Percentiles rank a stretch among this genome's conserved stretches.
These are phyloP conservation scores for Triplophysa siluroides DNA, from an alignment of 2,113 vertebrate genomes.

Conservation along the genomic window DNA sequence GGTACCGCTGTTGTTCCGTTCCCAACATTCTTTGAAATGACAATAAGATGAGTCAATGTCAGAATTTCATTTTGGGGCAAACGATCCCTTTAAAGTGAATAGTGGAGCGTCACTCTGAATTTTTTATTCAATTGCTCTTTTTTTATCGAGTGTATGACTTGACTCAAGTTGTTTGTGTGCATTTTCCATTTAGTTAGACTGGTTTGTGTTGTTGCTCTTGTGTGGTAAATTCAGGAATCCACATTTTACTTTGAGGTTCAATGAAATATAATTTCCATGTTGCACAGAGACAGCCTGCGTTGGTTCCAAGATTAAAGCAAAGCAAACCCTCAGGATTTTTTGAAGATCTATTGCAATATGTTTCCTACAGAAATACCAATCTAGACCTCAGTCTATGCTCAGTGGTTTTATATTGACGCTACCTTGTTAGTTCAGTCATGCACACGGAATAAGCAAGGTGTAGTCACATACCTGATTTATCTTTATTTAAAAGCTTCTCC, in stretches of 20 bases:
- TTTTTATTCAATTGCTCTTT: neutral
- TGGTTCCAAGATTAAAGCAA: constrained; percentile 1
- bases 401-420: neutral
- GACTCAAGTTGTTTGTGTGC: neutral
- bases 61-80: no score
- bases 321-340: constrained; percentile 19
- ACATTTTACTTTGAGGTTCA: neutral
- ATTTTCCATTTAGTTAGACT: neutral
- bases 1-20: no score
- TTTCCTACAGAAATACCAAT: neutral
- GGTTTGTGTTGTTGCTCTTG: neutral
- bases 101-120: neutral
- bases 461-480: neutral
- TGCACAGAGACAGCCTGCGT: neutral
- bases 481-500: neutral
- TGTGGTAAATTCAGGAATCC: neutral
- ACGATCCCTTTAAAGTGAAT: no score
- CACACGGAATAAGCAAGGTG: no score
- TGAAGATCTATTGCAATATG: neutral
- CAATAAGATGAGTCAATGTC: no score
- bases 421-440: no score
- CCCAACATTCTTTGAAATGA: no score
- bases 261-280: neutral
- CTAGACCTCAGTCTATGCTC: neutral
- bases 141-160: neutral